phyloP scores from a whole-genome alignment of 1,140 invertebrate species.

The Dinoponera quadriceps region DNA sequence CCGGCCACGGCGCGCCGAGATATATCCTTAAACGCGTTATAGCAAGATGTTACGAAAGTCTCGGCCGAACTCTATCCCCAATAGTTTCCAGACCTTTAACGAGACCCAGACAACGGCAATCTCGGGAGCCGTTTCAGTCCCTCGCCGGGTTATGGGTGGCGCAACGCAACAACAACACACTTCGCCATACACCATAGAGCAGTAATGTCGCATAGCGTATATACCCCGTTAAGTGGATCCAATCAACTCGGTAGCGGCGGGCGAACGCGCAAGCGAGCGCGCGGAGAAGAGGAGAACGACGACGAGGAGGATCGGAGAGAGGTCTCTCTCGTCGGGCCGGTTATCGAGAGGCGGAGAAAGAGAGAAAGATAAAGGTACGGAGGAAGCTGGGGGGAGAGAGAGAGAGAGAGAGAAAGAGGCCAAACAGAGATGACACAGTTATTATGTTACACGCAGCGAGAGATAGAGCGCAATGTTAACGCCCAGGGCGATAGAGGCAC shows the following conservation, averaged over 20 bases:
- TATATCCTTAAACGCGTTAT: slow-evolving; percentile 60
- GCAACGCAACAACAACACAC: slow-evolving; percentile 76
- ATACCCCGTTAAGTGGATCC: slow-evolving; percentile 84
- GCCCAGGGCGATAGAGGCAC: slow-evolving; percentile 76
- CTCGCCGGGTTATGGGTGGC: slow-evolving; percentile 73
- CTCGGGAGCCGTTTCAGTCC: slow-evolving; percentile 68
- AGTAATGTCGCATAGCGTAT: slow-evolving; percentile 83
- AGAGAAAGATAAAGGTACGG: slow-evolving; percentile 49
- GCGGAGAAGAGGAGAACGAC: slow-evolving; percentile 58
- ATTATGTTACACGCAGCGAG: slow-evolving; percentile 71
- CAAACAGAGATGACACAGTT: slow-evolving; percentile 70
- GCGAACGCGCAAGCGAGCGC: slow-evolving; percentile 50
- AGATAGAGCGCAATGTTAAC: slow-evolving; percentile 77
- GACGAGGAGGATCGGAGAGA: neutral
- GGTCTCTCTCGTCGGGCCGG: slow-evolving; percentile 16
- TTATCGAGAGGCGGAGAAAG: slow-evolving; percentile 50
- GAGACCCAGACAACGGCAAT: slow-evolving; percentile 66
- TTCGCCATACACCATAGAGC: slow-evolving; percentile 83
- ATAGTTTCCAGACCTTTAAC: slow-evolving; percentile 64
- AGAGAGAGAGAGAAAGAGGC: slow-evolving; percentile 60
- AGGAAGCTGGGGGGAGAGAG: slow-evolving; percentile 50
- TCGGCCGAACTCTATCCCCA: slow-evolving; percentile 43
- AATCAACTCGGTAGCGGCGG: slow-evolving; percentile 82
- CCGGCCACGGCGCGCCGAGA: slow-evolving; percentile 14
- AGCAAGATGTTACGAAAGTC: slow-evolving; percentile 65